A percentile compares a stretch with the other conserved stretches of the same genome.
These are phyloP conservation scores for Acheta domesticus DNA, from an alignment of 2,888 invertebrate genomes.

Conservation along the genomic window DNA sequence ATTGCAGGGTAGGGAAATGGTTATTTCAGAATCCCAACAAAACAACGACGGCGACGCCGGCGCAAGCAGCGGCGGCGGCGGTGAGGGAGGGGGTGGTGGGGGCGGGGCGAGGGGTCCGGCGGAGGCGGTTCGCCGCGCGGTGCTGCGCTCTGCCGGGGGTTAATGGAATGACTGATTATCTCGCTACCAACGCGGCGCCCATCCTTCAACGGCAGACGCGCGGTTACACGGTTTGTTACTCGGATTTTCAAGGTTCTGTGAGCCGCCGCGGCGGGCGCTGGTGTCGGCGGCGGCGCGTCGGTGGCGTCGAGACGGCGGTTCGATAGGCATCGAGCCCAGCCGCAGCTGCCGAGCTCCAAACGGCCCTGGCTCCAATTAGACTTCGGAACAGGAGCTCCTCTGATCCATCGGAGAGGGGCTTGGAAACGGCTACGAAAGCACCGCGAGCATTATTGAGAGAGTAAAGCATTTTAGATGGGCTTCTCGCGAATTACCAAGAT, in stretches of 20 bases:
- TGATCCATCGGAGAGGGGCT: neutral
- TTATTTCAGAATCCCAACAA: constrained; percentile 18
- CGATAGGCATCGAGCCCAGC: neutral
- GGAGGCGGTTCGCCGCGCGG: neutral
- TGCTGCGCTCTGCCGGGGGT: constrained; percentile 18
- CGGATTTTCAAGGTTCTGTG: constrained; percentile 6
- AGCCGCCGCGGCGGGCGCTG: neutral
- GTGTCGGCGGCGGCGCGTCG: neutral
- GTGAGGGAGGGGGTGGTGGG: neutral
- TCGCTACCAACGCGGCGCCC: constrained; percentile 1
- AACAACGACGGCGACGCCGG: neutral
- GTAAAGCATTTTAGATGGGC: no score
- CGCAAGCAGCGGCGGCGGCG: neutral
- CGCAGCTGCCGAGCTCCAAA: neutral
- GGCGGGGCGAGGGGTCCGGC: neutral
- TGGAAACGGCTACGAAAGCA: no score
- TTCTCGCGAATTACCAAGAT: no score
- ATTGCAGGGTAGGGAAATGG: constrained; percentile 18
- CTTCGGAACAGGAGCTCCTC: neutral
- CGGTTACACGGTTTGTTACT: constrained; percentile 3
- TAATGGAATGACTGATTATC: constrained; percentile 18
- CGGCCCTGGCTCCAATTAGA: neutral
- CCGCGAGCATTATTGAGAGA: no score
- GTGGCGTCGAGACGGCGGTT: neutral
- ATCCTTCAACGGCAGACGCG: neutral